Evolutionary conservation across 2,113 vertebrate species (phyloP).

Genomic region (Excalfactoria chinensis): DNA sequence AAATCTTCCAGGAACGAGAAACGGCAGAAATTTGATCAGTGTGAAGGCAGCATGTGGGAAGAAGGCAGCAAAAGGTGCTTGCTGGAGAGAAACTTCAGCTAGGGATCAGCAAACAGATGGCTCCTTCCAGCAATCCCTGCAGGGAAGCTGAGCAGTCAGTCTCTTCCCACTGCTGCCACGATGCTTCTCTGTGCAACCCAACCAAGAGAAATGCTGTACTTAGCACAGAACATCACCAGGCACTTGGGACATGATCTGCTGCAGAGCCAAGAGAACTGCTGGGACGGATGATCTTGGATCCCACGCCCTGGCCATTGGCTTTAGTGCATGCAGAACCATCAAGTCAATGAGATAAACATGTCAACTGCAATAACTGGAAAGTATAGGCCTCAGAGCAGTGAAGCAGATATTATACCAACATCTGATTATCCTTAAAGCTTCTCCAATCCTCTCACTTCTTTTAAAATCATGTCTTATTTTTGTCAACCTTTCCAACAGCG

Average conservation of each 20-base stretch:
- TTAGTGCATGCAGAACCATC: background rate
- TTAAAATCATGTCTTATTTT: background rate
- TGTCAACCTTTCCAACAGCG: background rate
- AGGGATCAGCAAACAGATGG: slow-evolving; percentile 16
- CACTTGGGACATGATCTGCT: background rate
- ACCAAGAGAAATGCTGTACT: background rate
- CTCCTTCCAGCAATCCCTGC: background rate
- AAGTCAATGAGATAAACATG: background rate
- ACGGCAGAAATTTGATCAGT: background rate
- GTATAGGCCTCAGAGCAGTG: background rate
- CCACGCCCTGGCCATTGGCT: background rate
- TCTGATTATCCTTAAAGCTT: background rate
- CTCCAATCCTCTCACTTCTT: background rate
- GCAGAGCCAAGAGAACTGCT: background rate
- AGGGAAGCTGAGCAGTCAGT: slow-evolving; percentile 27
- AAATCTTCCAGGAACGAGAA: background rate
- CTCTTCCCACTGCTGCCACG: background rate
- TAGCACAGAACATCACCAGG: background rate
- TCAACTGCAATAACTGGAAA: background rate
- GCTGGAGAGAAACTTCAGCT: background rate
- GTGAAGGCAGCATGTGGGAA: slow-evolving; percentile 28
- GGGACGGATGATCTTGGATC: background rate
- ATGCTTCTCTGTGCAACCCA: background rate
- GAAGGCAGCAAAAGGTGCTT: slow-evolving; percentile 23
- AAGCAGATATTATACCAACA: background rate